phyloP scores from a whole-genome alignment of 1,140 invertebrate genomes.

The Brachionus sp. region DNA sequence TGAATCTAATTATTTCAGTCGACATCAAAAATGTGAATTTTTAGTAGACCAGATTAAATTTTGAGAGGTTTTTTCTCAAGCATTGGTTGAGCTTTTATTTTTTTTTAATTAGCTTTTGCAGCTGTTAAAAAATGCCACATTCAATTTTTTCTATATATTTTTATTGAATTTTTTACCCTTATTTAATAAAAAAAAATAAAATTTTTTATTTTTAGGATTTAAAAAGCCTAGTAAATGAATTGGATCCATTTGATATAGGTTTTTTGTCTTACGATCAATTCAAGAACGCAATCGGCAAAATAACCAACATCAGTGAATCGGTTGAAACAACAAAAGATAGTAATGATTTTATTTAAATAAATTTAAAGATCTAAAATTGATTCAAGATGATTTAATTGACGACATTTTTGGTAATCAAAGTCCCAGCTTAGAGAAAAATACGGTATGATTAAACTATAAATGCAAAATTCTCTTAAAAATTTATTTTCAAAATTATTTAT shows the following conservation, averaged over 20 bases:
- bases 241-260: conserved; percentile 8
- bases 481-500: not conserved
- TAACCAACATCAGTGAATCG: not conserved
- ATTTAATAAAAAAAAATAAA: not conserved
- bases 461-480: not conserved
- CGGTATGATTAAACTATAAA: not conserved
- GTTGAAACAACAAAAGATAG: not conserved
- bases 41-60: not conserved
- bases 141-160: too few relatives aligned
- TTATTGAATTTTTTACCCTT: too few relatives aligned
- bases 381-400: not conserved
- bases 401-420: not conserved
- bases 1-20: not conserved
- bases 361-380: not conserved
- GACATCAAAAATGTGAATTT: not conserved
- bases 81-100: not conserved
- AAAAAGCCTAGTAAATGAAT: not conserved
- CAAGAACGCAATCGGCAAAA: not conserved
- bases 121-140: not conserved
- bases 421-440: not conserved
- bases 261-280: not conserved
- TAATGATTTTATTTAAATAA: not conserved
- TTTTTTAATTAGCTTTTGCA: not conserved
- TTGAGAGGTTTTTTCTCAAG: not conserved
- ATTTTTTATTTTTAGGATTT: not conserved